These are phyloP conservation scores for Drosophila paranaensis DNA, from an alignment of 2,888 invertebrate genomes.

Conservation along the genomic window DNA sequence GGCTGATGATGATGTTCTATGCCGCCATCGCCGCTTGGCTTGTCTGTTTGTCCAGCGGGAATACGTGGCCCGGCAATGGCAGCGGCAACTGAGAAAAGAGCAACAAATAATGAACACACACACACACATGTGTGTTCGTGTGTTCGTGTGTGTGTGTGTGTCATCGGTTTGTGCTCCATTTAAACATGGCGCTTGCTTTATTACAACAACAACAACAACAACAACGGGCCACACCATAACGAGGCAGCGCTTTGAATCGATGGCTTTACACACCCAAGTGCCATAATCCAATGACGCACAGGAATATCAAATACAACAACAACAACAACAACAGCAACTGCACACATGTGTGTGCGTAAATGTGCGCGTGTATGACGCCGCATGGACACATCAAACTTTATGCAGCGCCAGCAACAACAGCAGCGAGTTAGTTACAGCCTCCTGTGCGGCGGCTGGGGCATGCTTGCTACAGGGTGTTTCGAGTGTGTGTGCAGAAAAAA, in stretches of 20 bases:
- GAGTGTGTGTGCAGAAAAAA: neutral
- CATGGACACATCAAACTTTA: conserved; percentile 84
- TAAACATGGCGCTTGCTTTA: conserved; percentile 77
- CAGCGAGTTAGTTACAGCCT: conserved; percentile 19
- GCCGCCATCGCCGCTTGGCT: conserved; percentile 78
- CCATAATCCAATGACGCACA: conserved; percentile 84
- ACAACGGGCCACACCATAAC: conserved; percentile 49
- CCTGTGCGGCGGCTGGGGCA: conserved; percentile 3
- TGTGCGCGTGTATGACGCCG: conserved; percentile 77
- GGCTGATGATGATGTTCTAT: conserved; percentile 82
- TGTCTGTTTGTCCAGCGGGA: conserved; percentile 82
- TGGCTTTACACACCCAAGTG: conserved; percentile 85
- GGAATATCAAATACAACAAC: conserved; percentile 78
- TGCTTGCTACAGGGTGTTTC: conserved; percentile 44
- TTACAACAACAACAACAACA: conserved; percentile 42
- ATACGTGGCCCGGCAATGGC: conserved; percentile 52
- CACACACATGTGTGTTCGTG: conserved; percentile 11
- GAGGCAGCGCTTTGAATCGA: conserved; percentile 74
- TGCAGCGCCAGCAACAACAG: conserved; percentile 64
- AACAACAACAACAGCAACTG: conserved; percentile 18
- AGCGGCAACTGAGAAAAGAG: conserved; percentile 59
- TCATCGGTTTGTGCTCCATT: conserved; percentile 66
- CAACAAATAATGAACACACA: conserved; percentile 73
- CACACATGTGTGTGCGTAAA: conserved; percentile 54
- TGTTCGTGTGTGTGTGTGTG: conserved; percentile 44